phyloP scores from a whole-genome alignment of 2,888 invertebrate genomes.

The Drosophila phalerata region DNA sequence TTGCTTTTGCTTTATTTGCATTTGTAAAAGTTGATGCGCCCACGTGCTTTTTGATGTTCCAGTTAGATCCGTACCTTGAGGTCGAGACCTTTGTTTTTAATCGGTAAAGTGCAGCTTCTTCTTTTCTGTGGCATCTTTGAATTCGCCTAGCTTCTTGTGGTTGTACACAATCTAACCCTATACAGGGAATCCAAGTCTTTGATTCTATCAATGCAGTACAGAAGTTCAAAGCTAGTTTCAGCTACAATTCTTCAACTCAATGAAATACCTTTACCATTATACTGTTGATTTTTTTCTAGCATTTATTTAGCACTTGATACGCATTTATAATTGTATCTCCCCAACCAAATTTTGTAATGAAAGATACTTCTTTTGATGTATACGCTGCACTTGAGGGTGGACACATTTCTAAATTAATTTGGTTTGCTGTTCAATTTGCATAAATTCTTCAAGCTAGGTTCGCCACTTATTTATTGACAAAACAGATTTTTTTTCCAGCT shows the following conservation, averaged over 20 bases:
- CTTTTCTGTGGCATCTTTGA: slow-evolving; percentile 32
- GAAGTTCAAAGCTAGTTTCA: neutral
- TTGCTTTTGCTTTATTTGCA: slow-evolving; percentile 71
- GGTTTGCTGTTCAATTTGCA: slow-evolving; percentile 65
- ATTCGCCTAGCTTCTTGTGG: slow-evolving; percentile 39
- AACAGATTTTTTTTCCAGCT: slow-evolving; percentile 46
- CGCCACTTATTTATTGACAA: slow-evolving; percentile 55
- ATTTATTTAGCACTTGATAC: slow-evolving; percentile 63
- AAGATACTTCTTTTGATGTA: slow-evolving; percentile 55
- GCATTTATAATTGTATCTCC: slow-evolving; percentile 55
- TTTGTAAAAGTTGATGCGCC: slow-evolving; percentile 35
- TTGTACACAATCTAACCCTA: slow-evolving; percentile 3
- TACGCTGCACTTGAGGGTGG: slow-evolving; percentile 71
- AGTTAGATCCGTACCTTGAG: slow-evolving; percentile 41
- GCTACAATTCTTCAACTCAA: neutral
- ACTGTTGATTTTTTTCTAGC: slow-evolving; percentile 16
- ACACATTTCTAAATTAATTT: slow-evolving; percentile 76
- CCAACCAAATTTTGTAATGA: neutral
- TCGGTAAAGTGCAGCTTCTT: slow-evolving; percentile 69
- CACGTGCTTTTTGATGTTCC: slow-evolving; percentile 62
- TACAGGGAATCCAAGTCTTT: neutral
- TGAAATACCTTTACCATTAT: neutral
- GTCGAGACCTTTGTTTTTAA: slow-evolving; percentile 67
- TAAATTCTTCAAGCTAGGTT: slow-evolving; percentile 53
- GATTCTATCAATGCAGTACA: neutral